Base-by-base conservation (phyloP, 2,888 invertebrate genomes). In the Steinernema scapterisci region DNA sequence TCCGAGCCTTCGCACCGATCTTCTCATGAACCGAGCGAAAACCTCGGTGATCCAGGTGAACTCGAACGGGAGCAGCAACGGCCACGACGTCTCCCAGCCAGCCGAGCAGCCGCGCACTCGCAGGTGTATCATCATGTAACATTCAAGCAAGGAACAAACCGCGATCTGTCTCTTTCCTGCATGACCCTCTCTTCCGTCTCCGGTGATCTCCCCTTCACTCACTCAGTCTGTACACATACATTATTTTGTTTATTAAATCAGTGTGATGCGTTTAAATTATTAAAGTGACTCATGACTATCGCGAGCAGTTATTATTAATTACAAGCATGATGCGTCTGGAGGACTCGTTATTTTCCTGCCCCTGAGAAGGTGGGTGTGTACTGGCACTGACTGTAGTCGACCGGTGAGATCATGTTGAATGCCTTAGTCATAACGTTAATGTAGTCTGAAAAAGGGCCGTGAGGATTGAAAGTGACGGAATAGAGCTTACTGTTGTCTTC, bases 1-100 rank as follows among this genome's bases (percentile, higher is more conserved):
- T 63, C 94, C 94, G 44, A 93, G 93, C 88, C 93, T 95, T 80
- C 91, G 94, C 78, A 94, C 94, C 6, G 94, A 95, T 88, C 75
- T 80, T 7, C 77, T 80, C 19, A 74, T 80, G 75, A 80, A 79
- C 51, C 71, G 80, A 21, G 78, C 80, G 45, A 80, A 80, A 52
- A 76, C 63, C 3, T 63, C 63, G 63, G 63, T 63, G 27, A 38
- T 63, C 19, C 63, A 63, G 27, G 25, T 63, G 63, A 63, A 63
- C 31, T 25, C 31, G 16, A 27, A 63, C 19, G 63, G 63, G 6
- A 63, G 27, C 38, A 27, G 63, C 9, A n/a, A 27, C 31, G 16
- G 63, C 38, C 63, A 25, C 6, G 21, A 52, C 2, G 52, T 6
- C 23, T 23, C 7, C 52, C 21, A 21, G n/a, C 23, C 38, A 38